phyloP scores from a whole-genome alignment of 2,888 invertebrate species.

The Heliconius hortense region DNA sequence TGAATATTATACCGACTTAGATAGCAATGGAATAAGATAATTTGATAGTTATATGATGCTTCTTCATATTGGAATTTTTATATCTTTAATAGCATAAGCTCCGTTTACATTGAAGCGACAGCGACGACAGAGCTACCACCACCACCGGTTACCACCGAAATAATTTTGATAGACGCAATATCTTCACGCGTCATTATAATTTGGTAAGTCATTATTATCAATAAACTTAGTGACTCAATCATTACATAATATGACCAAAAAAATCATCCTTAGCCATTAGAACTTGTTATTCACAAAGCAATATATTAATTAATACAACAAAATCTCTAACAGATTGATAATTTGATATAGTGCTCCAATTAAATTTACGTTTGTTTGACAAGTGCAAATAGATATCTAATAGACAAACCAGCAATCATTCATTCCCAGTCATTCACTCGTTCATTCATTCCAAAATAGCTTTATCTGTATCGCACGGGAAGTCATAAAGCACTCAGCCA shows the following conservation, averaged over 20 bases:
- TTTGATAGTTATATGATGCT: background rate
- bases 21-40: background rate
- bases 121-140: too few species aligned
- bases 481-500: conserved; percentile 73
- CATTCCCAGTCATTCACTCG: conserved; percentile 62
- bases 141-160: too few species aligned
- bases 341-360: background rate
- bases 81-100: background rate
- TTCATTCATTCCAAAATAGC: conserved; percentile 69
- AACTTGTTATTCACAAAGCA: background rate
- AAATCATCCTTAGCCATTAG: background rate
- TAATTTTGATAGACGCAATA: too few species aligned
- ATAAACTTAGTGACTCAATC: too few species aligned
- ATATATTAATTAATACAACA: background rate
- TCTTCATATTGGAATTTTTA: background rate
- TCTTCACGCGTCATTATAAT: too few species aligned
- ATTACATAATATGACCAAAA: background rate
- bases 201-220: too few species aligned
- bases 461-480: conserved; percentile 61
- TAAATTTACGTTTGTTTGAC: conserved; percentile 5
- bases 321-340: background rate
- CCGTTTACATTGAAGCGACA: too few species aligned
- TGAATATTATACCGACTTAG: background rate
- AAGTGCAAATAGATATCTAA: conserved; percentile 26
- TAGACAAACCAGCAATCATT: conserved; percentile 53